Conservation (phyloP, 1,140 invertebrate species). For the Steinernema khuongi region DNA sequence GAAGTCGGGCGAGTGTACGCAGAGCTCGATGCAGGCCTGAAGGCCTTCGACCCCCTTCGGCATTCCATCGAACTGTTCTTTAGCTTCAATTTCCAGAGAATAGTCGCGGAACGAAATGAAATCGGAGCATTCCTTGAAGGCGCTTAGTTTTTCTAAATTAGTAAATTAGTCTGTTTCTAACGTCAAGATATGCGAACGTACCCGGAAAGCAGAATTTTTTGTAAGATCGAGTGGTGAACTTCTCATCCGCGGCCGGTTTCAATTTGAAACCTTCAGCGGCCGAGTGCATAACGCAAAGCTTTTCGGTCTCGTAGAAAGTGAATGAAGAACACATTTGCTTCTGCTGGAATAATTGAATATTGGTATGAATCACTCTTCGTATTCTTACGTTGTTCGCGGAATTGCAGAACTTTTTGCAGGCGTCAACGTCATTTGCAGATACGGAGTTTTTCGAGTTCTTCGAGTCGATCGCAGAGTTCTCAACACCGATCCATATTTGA, state of each 20-base stretch:
- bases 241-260: conserved; percentile 12
- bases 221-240: conserved; percentile 29
- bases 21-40: conserved; percentile 34
- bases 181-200: background rate
- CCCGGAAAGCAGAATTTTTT: conserved; percentile 36
- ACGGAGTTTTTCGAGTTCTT: background rate
- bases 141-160: conserved; percentile 22
- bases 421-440: background rate
- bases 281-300: conserved; percentile 20
- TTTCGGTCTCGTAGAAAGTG: conserved; percentile 37
- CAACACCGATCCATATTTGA: conserved; percentile 1
- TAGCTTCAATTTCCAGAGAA: conserved; percentile 21
- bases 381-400: background rate
- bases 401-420: background rate
- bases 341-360: background rate
- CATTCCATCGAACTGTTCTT: conserved; percentile 34
- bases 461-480: background rate
- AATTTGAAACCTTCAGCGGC: conserved; percentile 28
- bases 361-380: background rate
- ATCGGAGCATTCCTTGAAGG: conserved; percentile 30
- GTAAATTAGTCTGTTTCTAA: background rate
- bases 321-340: conserved; percentile 21
- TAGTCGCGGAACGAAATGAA: conserved; percentile 36
- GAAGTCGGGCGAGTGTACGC: conserved; percentile 29
- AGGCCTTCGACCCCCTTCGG: conserved; percentile 32